These are phyloP conservation scores for Notothenia coriiceps DNA, from an alignment of 2,113 vertebrate genomes.

Conservation along the genomic window DNA sequence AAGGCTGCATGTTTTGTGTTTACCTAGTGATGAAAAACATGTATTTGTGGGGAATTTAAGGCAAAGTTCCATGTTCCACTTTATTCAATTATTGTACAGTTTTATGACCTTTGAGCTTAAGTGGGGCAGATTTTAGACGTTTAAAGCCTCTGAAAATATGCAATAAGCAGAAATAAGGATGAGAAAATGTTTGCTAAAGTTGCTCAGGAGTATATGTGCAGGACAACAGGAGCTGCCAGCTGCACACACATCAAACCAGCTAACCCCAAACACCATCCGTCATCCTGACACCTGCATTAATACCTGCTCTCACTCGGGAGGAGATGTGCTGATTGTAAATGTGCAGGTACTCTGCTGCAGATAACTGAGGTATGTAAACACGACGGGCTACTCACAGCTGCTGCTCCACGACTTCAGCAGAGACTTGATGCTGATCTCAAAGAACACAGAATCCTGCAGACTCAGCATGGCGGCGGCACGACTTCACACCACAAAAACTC, in stretches of 20 bases:
- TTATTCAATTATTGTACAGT: too few relatives aligned
- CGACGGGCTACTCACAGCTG: conserved; percentile 89
- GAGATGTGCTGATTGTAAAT: conserved; percentile 42
- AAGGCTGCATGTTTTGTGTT: too few relatives aligned
- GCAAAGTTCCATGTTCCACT: too few relatives aligned
- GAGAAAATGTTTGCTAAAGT: too few relatives aligned
- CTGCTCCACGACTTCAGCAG: conserved; percentile 97
- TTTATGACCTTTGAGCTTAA: too few relatives aligned
- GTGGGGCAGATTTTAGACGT: too few relatives aligned
- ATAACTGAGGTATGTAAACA: conserved; percentile 75
- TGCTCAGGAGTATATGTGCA: too few relatives aligned
- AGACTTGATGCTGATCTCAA: conserved; percentile 99
- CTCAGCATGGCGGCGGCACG: conserved; percentile 89
- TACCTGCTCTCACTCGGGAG: conserved; percentile 35
- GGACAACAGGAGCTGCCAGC: conserved; percentile 32
- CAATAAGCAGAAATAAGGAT: too few relatives aligned
- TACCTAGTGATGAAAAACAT: too few relatives aligned
- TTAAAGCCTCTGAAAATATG: too few relatives aligned
- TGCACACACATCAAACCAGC: conserved; percentile 57
- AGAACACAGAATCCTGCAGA: conserved; percentile 96
- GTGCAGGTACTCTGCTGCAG: conserved; percentile 24
- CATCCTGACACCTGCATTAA: conserved; percentile 67
- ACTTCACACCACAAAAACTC: too few relatives aligned
- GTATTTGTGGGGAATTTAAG: too few relatives aligned
- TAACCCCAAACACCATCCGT: conserved; percentile 59